phyloP scores from a whole-genome alignment of 35 echinoderm and acorn worm species.

The Diadema setosum region DNA sequence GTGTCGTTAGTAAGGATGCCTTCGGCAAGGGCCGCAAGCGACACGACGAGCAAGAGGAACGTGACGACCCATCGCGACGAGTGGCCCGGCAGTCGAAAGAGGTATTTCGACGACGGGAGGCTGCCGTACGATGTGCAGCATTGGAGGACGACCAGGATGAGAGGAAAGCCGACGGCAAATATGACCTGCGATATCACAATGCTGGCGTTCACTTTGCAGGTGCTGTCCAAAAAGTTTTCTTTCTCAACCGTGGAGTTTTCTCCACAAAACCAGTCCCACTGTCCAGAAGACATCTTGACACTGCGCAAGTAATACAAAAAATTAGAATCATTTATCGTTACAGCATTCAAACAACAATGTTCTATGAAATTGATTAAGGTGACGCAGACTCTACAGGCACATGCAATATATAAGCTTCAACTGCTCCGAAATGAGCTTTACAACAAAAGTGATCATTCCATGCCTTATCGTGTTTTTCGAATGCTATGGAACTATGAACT shows the following conservation, averaged over 20 bases:
- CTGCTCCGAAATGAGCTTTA: no score
- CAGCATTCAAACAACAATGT: no score
- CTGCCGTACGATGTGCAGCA: slow-evolving; percentile 10
- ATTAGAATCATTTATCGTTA: no score
- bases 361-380: no score
- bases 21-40: slow-evolving; percentile 43
- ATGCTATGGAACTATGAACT: no score
- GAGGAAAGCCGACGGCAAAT: neutral
- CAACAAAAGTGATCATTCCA: no score
- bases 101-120: neutral
- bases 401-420: no score
- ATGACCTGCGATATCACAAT: slow-evolving; percentile 4
- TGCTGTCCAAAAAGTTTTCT: slow-evolving; percentile 44
- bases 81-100: slow-evolving; percentile 67
- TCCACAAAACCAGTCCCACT: neutral
- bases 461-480: no score
- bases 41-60: slow-evolving; percentile 11
- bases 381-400: no score
- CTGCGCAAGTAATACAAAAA: neutral
- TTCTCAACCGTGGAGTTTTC: neutral
- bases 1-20: slow-evolving; percentile 60
- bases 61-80: slow-evolving; percentile 26
- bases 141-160: slow-evolving; percentile 1
- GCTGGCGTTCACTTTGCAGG: slow-evolving; percentile 26
- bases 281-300: neutral